phyloP scores from a whole-genome alignment of 2,113 vertebrate genomes.

The Sciurus niger region DNA sequence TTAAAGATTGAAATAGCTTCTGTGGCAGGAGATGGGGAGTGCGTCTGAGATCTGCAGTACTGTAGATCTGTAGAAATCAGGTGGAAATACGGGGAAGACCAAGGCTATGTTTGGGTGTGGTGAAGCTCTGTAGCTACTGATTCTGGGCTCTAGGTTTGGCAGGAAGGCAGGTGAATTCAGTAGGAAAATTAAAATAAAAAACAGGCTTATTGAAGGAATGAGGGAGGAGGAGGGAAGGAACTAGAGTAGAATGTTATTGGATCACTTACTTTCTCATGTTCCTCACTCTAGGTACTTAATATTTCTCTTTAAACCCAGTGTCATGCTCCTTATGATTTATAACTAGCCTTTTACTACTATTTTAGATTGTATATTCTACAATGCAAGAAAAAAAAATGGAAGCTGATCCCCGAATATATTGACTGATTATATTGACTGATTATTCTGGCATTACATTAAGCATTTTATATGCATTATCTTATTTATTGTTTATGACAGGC shows the following conservation, averaged over 20 bases:
- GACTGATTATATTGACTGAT: neutral
- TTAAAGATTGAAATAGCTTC: neutral
- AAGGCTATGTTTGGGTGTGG: too few relatives aligned
- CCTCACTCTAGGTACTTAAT: neutral
- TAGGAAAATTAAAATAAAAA: neutral
- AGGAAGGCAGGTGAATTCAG: neutral
- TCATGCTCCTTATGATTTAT: neutral
- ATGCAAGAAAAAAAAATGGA: neutral
- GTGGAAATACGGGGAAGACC: neutral
- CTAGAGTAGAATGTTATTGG: neutral
- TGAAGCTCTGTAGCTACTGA: neutral
- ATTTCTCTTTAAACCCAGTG: neutral
- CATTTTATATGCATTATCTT: neutral
- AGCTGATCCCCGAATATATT: neutral
- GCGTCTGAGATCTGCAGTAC: neutral
- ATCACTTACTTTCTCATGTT: neutral
- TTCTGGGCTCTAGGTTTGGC: neutral
- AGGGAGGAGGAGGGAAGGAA: neutral
- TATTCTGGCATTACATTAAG: slow-evolving; percentile 5
- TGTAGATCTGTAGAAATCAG: too few relatives aligned
- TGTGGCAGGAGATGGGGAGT: neutral
- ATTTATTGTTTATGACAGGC: neutral
- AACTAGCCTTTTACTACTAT: neutral
- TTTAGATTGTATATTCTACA: neutral
- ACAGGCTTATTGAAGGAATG: neutral